Evolutionary conservation across 2,797 vertebrate genomes (phyloP), one percentile per base, ranked within the genome.

Genomic region (Buphagus erythrorhynchus): DNA sequence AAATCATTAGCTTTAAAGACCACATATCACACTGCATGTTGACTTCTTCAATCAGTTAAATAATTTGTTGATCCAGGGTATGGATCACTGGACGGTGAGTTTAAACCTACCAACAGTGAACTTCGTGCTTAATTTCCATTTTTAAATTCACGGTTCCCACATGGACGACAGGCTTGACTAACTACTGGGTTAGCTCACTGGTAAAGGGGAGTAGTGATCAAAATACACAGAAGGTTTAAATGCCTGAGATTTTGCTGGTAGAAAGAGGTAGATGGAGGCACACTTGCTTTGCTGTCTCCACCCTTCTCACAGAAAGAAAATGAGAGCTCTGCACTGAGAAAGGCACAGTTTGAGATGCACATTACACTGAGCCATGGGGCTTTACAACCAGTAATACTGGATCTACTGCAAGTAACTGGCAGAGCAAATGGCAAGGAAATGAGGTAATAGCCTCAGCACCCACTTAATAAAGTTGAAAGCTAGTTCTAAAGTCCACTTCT

Each of bases 1-100:
- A 88, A 95, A 93, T 71, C 35, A 94, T 77, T 77, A 83, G 16
- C 71, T 82, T 85, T 74, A 77, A 95, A 71, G 33, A 73, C n/a
- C 36, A 33, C 1, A 3, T 3, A 82, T 48, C 45, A 69, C 18
- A 28, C 29, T 59, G 26, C 24, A 40, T 2, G 2, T 4, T 0
- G 5, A 82, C 63, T 24, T 51, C 51, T 74, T 36, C 40, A 67
- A 22, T 33, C 13, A 42, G 11, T 48, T 74, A 55, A 59, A 59
- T 16, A 63, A 55, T 43, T 13, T 48, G 31, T 61, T 76, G 19
- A 54, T 52, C 16, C 20, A 86, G 38, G 33, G 16, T 51, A 76
- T 31, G 26, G 36, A 69, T 59, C 43, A 62, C 51, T 29, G 62
- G 17, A 66, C 43, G 16, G 8, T 14, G 42, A 92, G 5, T 78